These are phyloP conservation scores for Hoplias malabaricus DNA, from an alignment of 2,113 vertebrate genomes.

Conservation along the genomic window DNA sequence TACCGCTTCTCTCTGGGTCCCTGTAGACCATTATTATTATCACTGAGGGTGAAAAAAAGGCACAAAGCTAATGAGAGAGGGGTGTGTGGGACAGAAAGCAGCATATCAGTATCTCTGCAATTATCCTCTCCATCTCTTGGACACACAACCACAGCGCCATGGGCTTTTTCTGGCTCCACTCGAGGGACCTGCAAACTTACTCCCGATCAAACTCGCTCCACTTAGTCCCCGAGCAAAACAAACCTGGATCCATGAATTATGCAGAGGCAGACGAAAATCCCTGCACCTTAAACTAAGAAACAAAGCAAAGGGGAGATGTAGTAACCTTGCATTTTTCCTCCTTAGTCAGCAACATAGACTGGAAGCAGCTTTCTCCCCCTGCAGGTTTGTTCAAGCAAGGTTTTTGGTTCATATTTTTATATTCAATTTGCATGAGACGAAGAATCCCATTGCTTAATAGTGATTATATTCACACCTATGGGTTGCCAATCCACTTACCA, in stretches of 20 bases:
- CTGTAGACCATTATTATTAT: conserved; percentile 39
- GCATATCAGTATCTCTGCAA: conserved; percentile 54
- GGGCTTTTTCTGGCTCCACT: conserved; percentile 42
- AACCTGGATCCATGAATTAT: conserved; percentile 64
- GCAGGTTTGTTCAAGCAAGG: not conserved
- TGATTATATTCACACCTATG: too few species aligned
- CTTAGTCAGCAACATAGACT: conserved; percentile 63
- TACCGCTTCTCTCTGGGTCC: conserved; percentile 39
- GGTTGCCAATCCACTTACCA: too few species aligned
- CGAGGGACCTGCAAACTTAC: conserved; percentile 53
- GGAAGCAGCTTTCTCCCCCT: conserved; percentile 51
- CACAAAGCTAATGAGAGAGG: conserved; percentile 55
- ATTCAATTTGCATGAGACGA: too few species aligned
- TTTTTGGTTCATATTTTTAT: too few species aligned
- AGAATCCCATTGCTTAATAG: too few species aligned
- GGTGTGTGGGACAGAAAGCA: conserved; percentile 45
- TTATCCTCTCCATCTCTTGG: conserved; percentile 57
- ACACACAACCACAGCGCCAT: conserved; percentile 47
- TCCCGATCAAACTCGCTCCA: conserved; percentile 62
- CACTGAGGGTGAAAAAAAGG: conserved; percentile 53
- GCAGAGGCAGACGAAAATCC: conserved; percentile 45
- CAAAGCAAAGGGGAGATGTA: conserved; percentile 50
- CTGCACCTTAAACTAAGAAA: conserved; percentile 28
- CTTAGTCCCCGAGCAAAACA: conserved; percentile 65
- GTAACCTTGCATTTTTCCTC: conserved; percentile 65